Base-by-base conservation (phyloP, 2,888 invertebrate species). In the Harpagoxenus sublaevis region DNA sequence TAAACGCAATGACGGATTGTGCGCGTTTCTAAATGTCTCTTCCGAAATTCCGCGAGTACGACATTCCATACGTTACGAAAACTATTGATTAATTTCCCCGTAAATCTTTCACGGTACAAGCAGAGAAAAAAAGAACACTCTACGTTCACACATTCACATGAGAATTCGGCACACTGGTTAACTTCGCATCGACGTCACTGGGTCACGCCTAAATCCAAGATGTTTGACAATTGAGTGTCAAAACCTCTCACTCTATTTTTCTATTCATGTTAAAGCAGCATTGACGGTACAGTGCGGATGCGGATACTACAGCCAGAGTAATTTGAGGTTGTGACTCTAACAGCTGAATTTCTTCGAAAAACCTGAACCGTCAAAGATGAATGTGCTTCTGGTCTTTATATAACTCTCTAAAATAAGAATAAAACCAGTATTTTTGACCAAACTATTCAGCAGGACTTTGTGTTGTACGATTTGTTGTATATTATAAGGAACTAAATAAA, bases 221-320 rank as follows among this genome's bases (percentile, higher is more conserved):
- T 65, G 51, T 48, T 51, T 82, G 71, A 85, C 65, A 42, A 12
- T 42, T 23, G n/a, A 23, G 2, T 6, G 8, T 31, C 8, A 62
- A 62, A 62, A 65, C 12, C 63, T 6, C 12, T 63, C 4, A n/a
- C 10, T 39, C 18, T 65, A 5, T 23, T 2, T 48, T 23, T 15
- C 35, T 28, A 5, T 45, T 62, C 23, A n/a, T 53, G 45, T 63
- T 70, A 48, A 42, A 51, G 45, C 9, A 66, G 4, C 23, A 35
- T 18, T 5, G 8, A 18, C 28, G 4, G 15, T 12, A 63, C 10
- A 39, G 31, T 31, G 60, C 28, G 28, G 2, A 0, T 31, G 60
- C 15, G 28, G 2, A 0, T 10, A n/a, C 3, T 9, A 39, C 18
- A 62, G 1, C 12, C 6, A 2, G 12, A 23, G 8, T 42, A 65